Percentiles rank a stretch among this genome's conserved stretches.
Evolutionary conservation across 2,113 vertebrate genomes (phyloP).

Genomic region (Austrofundulus limnaeus): DNA sequence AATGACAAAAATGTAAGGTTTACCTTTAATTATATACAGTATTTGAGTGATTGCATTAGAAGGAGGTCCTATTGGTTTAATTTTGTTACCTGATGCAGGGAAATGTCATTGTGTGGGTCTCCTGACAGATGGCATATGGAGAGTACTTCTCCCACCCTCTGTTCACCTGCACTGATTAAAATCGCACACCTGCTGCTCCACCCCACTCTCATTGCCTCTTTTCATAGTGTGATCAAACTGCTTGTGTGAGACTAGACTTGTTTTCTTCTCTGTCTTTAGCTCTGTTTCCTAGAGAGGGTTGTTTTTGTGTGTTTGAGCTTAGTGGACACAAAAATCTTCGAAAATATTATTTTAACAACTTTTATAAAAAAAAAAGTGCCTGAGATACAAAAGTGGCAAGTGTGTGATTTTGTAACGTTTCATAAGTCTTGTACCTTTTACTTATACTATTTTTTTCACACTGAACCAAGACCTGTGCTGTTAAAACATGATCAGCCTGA

Average conservation of each 20-base stretch:
- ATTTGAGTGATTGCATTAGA: slow-evolving; percentile 4
- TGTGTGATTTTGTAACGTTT: no score
- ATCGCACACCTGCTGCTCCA: slow-evolving; percentile 41
- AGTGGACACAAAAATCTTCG: background rate
- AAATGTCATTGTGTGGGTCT: slow-evolving; percentile 56
- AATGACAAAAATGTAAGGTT: no score
- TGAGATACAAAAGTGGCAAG: no score
- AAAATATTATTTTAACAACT: background rate
- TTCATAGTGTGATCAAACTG: slow-evolving; percentile 21
- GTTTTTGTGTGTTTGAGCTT: background rate
- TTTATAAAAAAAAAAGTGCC: no score
- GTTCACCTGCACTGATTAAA: no score
- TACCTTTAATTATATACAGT: no score
- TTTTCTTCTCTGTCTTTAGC: background rate
- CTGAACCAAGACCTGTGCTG: no score
- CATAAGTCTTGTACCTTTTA: no score
- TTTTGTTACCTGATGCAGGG: slow-evolving; percentile 26
- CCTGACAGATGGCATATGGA: no score
- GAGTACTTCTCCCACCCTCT: no score
- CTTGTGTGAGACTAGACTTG: background rate
- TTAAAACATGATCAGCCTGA: no score
- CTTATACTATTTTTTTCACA: no score
- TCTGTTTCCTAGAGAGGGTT: background rate
- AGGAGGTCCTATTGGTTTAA: slow-evolving; percentile 18
- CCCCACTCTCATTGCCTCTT: background rate